Base-by-base conservation (phyloP, 2,888 invertebrate species). In the Caenorhabditis virilis region DNA sequence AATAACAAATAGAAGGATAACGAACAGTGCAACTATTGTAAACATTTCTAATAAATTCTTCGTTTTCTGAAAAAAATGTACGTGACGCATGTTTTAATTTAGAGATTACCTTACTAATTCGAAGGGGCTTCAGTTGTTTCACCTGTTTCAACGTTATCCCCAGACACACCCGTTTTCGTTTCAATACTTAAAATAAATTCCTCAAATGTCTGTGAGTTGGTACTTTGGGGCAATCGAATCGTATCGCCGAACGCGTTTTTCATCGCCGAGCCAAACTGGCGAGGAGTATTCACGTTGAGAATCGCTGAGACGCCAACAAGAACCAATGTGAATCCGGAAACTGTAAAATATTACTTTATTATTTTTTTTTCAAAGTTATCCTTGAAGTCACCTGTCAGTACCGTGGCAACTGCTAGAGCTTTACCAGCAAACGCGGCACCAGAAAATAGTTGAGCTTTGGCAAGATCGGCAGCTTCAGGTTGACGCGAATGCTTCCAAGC, bases 371-470 rank as follows among this genome's bases (percentile, higher is more conserved):
- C 5, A 41, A n/a, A n/a, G n/a, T n/a, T n/a, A n/a, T n/a, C n/a
- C n/a, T 41, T 20, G 4, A 47, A 47, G 15, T 13, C 15, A 66
- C 61, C 74, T 13, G 81, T 78, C 49, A 82, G 60, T 7, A 80
- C 54, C 6, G 81, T 80, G 9, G 81, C 79, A 30, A 82, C 72
- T 26, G 69, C 75, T 25, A 81, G 63, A 1, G 81, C 79, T 42
- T 70, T 72, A 23, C 74, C 61, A 5, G 81, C 81, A 51, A 82
- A 78, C 25, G 78, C 80, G 30, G 78, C 78, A 18, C 81, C 81
- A 18, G 77, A 74, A 47, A 53, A 26, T 13, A 70, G 53, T 48
- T 70, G 66, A 38, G 71, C 58, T 25, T 53, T 51, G 38, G 64
- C 69, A 11, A 75, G 59, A 41, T 75, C 73, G 27, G 69, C 71